Percentiles rank a stretch among this genome's conserved stretches.
phyloP scores from a whole-genome alignment of 2,797 vertebrate species.

The Crotalus adamanteus region DNA sequence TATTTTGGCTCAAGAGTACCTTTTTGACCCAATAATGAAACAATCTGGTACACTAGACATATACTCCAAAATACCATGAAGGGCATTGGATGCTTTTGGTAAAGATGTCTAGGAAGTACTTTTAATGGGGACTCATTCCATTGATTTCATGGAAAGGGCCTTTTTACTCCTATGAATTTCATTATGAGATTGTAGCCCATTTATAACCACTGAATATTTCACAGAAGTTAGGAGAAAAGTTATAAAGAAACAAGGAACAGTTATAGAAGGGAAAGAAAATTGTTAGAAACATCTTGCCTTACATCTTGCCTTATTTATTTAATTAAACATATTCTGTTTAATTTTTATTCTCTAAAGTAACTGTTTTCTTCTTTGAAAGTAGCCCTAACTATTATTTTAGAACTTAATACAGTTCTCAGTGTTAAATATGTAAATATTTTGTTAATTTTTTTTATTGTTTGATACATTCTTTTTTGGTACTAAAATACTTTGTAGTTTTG shows the following conservation, averaged over 20 bases:
- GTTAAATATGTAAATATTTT: slow-evolving; percentile 16
- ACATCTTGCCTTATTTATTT: background rate
- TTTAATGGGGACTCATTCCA: background rate
- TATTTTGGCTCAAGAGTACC: slow-evolving; percentile 22
- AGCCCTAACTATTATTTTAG: background rate
- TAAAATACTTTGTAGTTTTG: background rate
- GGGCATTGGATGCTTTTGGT: background rate
- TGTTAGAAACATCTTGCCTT: background rate
- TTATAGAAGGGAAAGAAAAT: background rate
- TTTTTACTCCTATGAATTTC: slow-evolving; percentile 1
- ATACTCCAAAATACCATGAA: background rate
- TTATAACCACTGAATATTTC: slow-evolving; percentile 28
- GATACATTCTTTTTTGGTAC: background rate
- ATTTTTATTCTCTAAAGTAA: background rate
- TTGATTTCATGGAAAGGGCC: background rate
- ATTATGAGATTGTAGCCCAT: slow-evolving; percentile 16
- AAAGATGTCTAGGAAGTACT: background rate
- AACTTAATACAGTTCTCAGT: background rate
- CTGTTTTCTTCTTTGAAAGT: background rate
- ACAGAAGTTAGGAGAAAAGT: slow-evolving; percentile 2
- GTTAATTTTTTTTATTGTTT: slow-evolving; percentile 16
- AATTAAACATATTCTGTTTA: slow-evolving; percentile 1
- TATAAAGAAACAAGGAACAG: background rate
- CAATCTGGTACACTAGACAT: background rate
- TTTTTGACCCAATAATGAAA: background rate